A percentile compares a stretch with the other conserved stretches of the same genome.
Evolutionary conservation across 2,113 vertebrate genomes (phyloP).

Genomic region (Oplegnathus fasciatus): DNA sequence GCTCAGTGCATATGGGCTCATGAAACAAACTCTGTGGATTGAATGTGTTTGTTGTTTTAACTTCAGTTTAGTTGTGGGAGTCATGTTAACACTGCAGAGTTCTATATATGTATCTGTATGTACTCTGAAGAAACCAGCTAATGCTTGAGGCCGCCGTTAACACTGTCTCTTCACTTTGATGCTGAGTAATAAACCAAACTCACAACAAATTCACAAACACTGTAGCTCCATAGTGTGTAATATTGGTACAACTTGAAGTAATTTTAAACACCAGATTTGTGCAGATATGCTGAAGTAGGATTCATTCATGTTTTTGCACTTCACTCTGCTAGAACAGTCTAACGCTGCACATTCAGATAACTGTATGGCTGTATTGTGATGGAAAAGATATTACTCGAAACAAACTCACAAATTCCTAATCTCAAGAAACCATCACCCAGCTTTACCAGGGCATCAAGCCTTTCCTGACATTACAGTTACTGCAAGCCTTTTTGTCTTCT

Average conservation of each 20-base stretch:
- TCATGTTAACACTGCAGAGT: too few species aligned
- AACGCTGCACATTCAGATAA: neutral
- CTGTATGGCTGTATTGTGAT: neutral
- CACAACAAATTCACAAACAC: too few species aligned
- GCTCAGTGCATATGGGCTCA: conserved; percentile 8
- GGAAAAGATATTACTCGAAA: neutral
- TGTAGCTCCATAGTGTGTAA: too few species aligned
- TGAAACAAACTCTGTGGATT: neutral
- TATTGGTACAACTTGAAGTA: too few species aligned
- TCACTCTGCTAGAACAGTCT: neutral
- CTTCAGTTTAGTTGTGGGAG: neutral
- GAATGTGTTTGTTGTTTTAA: neutral
- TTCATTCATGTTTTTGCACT: neutral
- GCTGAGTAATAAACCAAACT: neutral
- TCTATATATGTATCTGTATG: too few species aligned
- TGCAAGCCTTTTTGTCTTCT: neutral
- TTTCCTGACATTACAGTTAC: neutral
- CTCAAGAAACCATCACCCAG: neutral
- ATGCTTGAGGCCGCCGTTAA: neutral
- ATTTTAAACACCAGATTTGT: neutral
- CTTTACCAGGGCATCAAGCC: neutral
- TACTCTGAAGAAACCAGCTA: neutral
- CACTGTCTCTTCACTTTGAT: neutral
- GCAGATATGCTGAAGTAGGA: neutral
- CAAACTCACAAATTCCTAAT: neutral